A percentile compares a stretch with the other conserved stretches of the same genome.
These are phyloP conservation scores for Augiades crinisus DNA, from an alignment of 2,888 invertebrate genomes.

Conservation along the genomic window DNA sequence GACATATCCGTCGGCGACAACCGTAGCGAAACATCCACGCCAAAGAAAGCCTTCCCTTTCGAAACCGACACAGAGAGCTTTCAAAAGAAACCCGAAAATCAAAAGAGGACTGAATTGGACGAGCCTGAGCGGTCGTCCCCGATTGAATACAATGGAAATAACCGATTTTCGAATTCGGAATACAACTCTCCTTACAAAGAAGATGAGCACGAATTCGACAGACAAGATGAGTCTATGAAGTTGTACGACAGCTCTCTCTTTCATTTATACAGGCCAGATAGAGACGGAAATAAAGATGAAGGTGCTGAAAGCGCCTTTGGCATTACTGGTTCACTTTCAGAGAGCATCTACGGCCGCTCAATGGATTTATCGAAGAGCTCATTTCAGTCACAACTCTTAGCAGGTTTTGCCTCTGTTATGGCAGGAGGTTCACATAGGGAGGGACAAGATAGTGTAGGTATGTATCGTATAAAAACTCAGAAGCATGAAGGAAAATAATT, in stretches of 20 bases:
- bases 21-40: constrained; percentile 65
- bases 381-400: constrained; percentile 69
- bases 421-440: constrained; percentile 66
- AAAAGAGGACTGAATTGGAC: constrained; percentile 36
- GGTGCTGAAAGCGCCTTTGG: constrained; percentile 46
- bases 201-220: constrained; percentile 60
- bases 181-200: constrained; percentile 68
- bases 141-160: constrained; percentile 49
- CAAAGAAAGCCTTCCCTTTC: constrained; percentile 45
- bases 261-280: constrained; percentile 62
- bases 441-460: constrained; percentile 61
- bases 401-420: constrained; percentile 70
- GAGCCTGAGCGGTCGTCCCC: constrained; percentile 50
- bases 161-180: constrained; percentile 52
- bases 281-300: constrained; percentile 56
- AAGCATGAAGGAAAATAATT: neutral
- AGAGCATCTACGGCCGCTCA: constrained; percentile 66
- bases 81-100: constrained; percentile 43
- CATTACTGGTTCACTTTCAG: constrained; percentile 51
- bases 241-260: constrained; percentile 66
- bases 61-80: constrained; percentile 40
- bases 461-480: constrained; percentile 2
- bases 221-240: constrained; percentile 58
- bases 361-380: constrained; percentile 69
- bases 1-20: constrained; percentile 74